Evolutionary conservation across 2,888 invertebrate genomes (phyloP).

Genomic region (Agriopis leucophaearia): DNA sequence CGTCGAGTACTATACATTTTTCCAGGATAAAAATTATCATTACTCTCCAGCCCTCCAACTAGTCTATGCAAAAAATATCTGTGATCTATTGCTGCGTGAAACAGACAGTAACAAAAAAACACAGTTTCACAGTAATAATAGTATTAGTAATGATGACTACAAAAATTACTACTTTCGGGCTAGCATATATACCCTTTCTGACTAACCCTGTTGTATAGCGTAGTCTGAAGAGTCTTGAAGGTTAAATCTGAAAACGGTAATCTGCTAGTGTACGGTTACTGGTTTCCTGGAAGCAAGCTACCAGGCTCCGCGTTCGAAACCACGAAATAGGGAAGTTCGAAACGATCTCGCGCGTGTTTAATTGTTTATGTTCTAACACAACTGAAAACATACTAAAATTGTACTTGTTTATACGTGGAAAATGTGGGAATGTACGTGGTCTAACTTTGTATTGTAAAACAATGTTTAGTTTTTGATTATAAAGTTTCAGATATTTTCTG

Average conservation of each 20-base stretch:
- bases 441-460: constrained; percentile 27
- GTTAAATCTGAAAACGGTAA: constrained; percentile 70
- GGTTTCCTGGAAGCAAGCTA: constrained; percentile 68
- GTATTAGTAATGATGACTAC: not conserved
- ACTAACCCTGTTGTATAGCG: not conserved
- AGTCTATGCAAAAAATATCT: no score
- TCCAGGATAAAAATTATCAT: no score
- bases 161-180: not conserved
- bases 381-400: constrained; percentile 42
- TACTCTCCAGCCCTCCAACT: no score
- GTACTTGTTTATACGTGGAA: constrained; percentile 26
- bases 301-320: constrained; percentile 62
- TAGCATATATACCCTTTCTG: not conserved
- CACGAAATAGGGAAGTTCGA: no score
- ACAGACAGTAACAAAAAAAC: no score
- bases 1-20: no score
- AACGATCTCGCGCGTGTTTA: constrained; percentile 55
- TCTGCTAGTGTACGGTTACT: constrained; percentile 57
- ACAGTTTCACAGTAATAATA: no score
- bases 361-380: constrained; percentile 52
- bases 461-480: not conserved
- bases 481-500: not conserved
- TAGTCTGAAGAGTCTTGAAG: constrained; percentile 47
- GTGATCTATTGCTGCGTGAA: no score
- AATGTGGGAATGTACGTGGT: constrained; percentile 27